Conservation (phyloP, 2,113 vertebrate genomes). For the Ictalurus furcatus region DNA sequence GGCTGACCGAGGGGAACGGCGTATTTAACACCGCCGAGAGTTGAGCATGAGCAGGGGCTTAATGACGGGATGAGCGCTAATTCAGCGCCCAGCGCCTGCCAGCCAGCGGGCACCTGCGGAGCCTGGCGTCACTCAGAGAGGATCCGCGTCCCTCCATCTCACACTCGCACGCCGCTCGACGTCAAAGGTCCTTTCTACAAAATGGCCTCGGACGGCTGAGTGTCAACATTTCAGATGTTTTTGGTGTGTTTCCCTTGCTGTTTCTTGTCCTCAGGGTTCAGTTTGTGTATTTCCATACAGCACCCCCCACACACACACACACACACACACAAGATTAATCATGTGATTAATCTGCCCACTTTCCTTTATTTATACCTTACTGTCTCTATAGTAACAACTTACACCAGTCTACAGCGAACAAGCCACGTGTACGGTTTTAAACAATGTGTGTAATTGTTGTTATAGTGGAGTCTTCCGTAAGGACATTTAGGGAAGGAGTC, state of each 20-base stretch:
- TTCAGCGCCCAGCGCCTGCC: slow-evolving; percentile 37
- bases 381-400: background rate
- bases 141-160: slow-evolving; percentile 14
- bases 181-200: slow-evolving; percentile 1
- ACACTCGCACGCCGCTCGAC: slow-evolving; percentile 21
- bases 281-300: slow-evolving; percentile 59
- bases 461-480: background rate
- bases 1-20: slow-evolving; percentile 40
- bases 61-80: slow-evolving; percentile 50
- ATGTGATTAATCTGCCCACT: background rate
- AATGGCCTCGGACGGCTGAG: slow-evolving; percentile 1
- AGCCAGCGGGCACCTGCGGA: slow-evolving; percentile 50
- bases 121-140: slow-evolving; percentile 43
- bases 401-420: background rate
- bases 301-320: slow-evolving; percentile 52
- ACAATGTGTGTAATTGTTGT: background rate
- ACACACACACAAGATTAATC: background rate
- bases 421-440: background rate
- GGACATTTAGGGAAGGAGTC: background rate
- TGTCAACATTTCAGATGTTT: background rate
- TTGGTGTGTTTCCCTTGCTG: background rate
- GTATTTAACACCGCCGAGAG: slow-evolving; percentile 52
- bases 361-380: background rate
- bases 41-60: slow-evolving; percentile 47
- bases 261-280: slow-evolving; percentile 37